Evolutionary conservation across 1,140 invertebrate species (phyloP).

Genomic region (Carcinoscorpius rotundicauda): DNA sequence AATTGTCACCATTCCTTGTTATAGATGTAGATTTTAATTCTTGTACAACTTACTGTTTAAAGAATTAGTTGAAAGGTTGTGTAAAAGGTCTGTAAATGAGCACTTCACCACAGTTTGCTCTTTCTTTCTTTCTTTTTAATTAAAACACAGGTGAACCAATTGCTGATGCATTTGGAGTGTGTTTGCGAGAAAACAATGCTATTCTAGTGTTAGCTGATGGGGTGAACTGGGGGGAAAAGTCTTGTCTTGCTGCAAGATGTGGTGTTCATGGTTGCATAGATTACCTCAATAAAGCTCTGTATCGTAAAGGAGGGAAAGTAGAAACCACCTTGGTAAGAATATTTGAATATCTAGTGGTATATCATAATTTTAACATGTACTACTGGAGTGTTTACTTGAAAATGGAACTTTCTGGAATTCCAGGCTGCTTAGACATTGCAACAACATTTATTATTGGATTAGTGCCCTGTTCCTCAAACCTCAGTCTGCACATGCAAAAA

Average conservation of each 20-base stretch:
- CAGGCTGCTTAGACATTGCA: background rate
- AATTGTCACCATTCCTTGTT: too few relatives aligned
- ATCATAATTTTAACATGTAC: too few relatives aligned
- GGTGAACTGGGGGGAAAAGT: constrained; percentile 87
- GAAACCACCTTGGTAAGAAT: constrained; percentile 12
- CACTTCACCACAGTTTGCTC: background rate
- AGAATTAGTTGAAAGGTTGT: too few relatives aligned
- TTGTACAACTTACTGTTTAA: too few relatives aligned
- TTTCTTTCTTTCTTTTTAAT: constrained; percentile 11
- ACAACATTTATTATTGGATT: background rate
- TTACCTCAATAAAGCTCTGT: constrained; percentile 65
- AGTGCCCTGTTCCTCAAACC: too few relatives aligned
- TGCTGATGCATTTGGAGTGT: constrained; percentile 77
- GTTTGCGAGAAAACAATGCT: constrained; percentile 62
- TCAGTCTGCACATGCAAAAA: too few relatives aligned
- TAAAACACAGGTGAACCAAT: constrained; percentile 58
- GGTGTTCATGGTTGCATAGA: constrained; percentile 77
- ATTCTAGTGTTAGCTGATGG: constrained; percentile 78
- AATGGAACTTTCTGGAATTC: background rate
- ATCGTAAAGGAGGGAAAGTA: constrained; percentile 28
- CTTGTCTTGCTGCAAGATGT: constrained; percentile 69
- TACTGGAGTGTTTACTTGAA: background rate
- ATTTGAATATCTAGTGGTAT: too few relatives aligned
- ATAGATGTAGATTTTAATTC: too few relatives aligned
- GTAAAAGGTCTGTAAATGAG: too few relatives aligned